Conservation (phyloP, 2,888 invertebrate genomes). For the Leptopilina syphax region DNA sequence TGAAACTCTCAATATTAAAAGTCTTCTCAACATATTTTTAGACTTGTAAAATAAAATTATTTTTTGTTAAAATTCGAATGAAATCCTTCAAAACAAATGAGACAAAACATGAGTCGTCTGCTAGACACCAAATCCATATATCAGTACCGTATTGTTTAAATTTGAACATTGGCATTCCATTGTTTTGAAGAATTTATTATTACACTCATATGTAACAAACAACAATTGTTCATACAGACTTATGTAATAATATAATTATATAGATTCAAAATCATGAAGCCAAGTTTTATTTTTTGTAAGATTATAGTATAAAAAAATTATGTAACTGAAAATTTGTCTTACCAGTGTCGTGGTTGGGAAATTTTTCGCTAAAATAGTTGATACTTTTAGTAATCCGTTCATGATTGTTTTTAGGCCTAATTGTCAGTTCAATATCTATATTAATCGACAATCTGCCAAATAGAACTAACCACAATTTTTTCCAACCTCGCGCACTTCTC, state of each 20-base stretch:
- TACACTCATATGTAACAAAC: background rate
- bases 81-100: constrained; percentile 26
- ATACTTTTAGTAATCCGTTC: constrained; percentile 71
- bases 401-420: constrained; percentile 54
- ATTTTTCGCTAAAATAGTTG: constrained; percentile 67
- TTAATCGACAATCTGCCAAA: constrained; percentile 32
- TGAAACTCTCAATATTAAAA: background rate
- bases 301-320: constrained; percentile 56
- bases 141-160: constrained; percentile 37
- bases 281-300: background rate
- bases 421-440: background rate
- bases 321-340: constrained; percentile 59
- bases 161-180: background rate
- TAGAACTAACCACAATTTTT: constrained; percentile 53
- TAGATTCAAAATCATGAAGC: background rate
- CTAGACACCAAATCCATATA: constrained; percentile 11
- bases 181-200: background rate
- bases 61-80: constrained; percentile 1
- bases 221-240: background rate
- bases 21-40: background rate
- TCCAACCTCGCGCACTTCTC: constrained; percentile 70
- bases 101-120: constrained; percentile 29
- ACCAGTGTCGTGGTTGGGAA: constrained; percentile 62
- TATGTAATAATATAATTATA: constrained; percentile 13
- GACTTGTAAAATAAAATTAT: background rate